Percentiles rank a stretch among this genome's conserved stretches.
Conservation (phyloP, 2,888 invertebrate species). For the Thereva unica region DNA sequence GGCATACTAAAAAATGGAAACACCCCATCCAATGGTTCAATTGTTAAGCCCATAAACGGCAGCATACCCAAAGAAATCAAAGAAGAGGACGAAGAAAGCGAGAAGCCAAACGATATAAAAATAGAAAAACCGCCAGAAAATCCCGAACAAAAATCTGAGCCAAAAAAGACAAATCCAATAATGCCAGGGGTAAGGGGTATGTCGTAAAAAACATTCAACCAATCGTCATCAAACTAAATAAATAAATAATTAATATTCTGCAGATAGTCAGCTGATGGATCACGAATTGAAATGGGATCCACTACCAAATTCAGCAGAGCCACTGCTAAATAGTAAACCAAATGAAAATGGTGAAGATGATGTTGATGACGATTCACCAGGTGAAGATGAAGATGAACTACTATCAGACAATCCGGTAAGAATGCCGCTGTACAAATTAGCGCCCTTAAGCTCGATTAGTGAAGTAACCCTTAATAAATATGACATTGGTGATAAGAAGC, state of each 20-base stretch:
- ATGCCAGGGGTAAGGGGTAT: constrained; percentile 63
- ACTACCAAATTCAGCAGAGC: constrained; percentile 59
- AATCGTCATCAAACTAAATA: not conserved
- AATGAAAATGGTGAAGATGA: constrained; percentile 48
- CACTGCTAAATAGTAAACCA: constrained; percentile 49
- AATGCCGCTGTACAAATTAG: constrained; percentile 51
- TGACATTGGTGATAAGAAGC: constrained; percentile 32
- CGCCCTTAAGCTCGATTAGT: constrained; percentile 62
- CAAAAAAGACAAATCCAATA: constrained; percentile 37
- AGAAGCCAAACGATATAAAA: constrained; percentile 7
- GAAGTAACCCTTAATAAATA: constrained; percentile 56
- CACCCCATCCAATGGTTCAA: constrained; percentile 43
- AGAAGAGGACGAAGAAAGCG: constrained; percentile 7
- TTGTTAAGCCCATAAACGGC: constrained; percentile 46
- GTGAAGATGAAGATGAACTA: constrained; percentile 44
- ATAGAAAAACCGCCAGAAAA: not conserved
- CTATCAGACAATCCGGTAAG: constrained; percentile 58
- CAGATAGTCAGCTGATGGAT: constrained; percentile 60
- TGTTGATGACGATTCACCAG: constrained; percentile 48
- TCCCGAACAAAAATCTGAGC: not conserved
- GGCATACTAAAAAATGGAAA: constrained; percentile 57
- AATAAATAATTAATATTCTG: not conserved
- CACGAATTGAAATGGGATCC: constrained; percentile 65
- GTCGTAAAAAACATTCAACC: constrained; percentile 38
- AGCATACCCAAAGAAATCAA: constrained; percentile 42